Conservation (phyloP, 2,888 invertebrate species). For the Andrena hattorfiana region DNA sequence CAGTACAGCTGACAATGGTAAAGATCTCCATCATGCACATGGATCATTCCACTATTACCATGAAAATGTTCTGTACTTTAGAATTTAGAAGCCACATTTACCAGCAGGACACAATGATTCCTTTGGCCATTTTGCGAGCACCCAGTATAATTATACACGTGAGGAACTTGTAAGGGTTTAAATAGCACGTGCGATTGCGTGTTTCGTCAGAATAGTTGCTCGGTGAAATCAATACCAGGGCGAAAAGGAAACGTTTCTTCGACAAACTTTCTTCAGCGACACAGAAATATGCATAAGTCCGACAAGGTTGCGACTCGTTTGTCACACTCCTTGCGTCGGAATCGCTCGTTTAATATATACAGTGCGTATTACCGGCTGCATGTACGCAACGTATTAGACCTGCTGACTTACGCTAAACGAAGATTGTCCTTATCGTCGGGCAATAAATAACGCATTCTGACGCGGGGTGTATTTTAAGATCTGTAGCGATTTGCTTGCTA, state of each 20-base stretch:
- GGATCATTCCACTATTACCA: too few relatives aligned
- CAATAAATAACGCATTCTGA: conserved; percentile 33
- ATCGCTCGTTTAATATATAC: conserved; percentile 29
- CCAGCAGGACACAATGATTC: background rate
- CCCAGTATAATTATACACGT: conserved; percentile 14
- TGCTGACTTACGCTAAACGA: conserved; percentile 38
- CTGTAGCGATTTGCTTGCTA: conserved; percentile 14
- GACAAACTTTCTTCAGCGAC: conserved; percentile 23
- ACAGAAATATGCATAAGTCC: background rate
- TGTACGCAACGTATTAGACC: conserved; percentile 27
- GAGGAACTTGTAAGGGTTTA: conserved; percentile 10
- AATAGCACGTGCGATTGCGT: conserved; percentile 36
- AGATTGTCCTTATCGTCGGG: conserved; percentile 35
- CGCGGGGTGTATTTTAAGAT: conserved; percentile 19
- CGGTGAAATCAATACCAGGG: conserved; percentile 38
- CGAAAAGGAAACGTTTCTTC: conserved; percentile 22
- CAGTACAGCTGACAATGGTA: too few relatives aligned
- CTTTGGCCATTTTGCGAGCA: background rate
- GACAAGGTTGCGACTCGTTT: conserved; percentile 7
- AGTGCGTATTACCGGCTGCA: conserved; percentile 19
- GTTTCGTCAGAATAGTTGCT: conserved; percentile 23
- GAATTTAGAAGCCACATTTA: too few relatives aligned
- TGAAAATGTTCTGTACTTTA: too few relatives aligned
- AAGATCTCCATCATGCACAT: too few relatives aligned
- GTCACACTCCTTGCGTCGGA: conserved; percentile 24